Evolutionary conservation across 2,113 vertebrate species (phyloP), one percentile per base, ranked within the genome.

Genomic region (Sapajus apella): DNA sequence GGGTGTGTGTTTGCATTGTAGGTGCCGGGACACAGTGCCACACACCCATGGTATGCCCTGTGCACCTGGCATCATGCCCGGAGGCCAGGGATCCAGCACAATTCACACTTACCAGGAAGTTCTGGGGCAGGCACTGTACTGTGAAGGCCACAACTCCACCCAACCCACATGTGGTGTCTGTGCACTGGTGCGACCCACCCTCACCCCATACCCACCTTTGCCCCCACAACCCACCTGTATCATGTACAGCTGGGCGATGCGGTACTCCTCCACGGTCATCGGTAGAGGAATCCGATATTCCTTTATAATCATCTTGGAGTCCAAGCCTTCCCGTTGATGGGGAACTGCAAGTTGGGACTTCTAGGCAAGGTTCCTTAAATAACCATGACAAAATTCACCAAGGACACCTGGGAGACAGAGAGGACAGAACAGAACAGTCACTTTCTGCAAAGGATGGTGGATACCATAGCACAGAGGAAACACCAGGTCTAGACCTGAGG

Each of bases 171-270:
- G 23, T 10, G 66, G 58, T 3, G 27, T 64, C 61, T 64, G 61
- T 32, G 61, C 12, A 30, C 61, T 64, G 61, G 61, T 13, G 12
- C 2, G 30, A 23, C 47, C 0, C 1, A 47, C 94, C 83, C 83
- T 0, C 0, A 47, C 89, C 68, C 76, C 23, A 13, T 3, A 23
- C 47, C 0, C 1, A 47, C 94, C 83, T 70, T 0, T 1, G 50
- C 76, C 77, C 77, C 77, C 30, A 14, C 0, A 9, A 55, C 98
- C 98, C 98, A 99, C 99, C 99, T 99, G 99, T 56, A 99, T 99
- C 99, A 99, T 99, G 98, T 99, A 99, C 82, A 99, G 99, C 99
- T 99, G 99, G 3, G 99, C 99, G 7, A 99, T 99, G 94, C 99
- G 99, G 98, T 99, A 99, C 97, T 99, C 99, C 52, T 99, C 99